Base-by-base conservation (phyloP, 92 coral and sea anemone genomes). In the Porites evermanni region DNA sequence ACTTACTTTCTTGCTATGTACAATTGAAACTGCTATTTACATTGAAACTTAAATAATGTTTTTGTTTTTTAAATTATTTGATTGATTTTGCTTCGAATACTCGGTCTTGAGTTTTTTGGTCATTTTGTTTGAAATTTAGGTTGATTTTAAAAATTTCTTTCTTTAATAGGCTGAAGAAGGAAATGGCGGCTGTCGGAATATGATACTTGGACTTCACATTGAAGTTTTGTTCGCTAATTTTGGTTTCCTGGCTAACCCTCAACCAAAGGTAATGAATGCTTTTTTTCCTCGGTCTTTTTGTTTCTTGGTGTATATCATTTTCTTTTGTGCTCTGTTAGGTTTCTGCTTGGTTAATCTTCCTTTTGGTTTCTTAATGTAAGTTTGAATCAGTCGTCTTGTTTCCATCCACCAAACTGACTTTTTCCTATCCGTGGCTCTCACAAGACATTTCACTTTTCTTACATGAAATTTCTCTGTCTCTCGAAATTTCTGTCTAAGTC, bases 211-310 rank as follows among this genome's bases (percentile, higher is more conserved):
- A 2, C 81, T 97, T 79, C 95, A 95, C 71, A 95, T 97, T 56
- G 98, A 97, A 84, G 88, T 97, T 74, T 93, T 97, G 47, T 97
- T 87, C 74, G 93, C 98, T 14, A 91, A 97, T 79, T 93, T 93
- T 93, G 99, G 99, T 23, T 97, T 93, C 84, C 83, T 97, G 73
- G 98, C 98, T 23, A 97, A 97, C 26, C 99, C 99, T 53, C 99
- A 97, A 72, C 92, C 99, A 10, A 92, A 91, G 98, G 99, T 97
- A 84, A 81, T 17, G 0, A 5, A 87, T 53, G 47, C 1, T 10
- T n/a, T 74, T 20, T n/a, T 21, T 2, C 12, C n/a, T 58, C 7
- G 17, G 38, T 17, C 0, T 10, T 16, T 18, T 20, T 38, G 44
- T 58, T 8, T 26, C 1, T 18, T 8, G 13, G 51, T 11, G 16